Conservation (phyloP, 2,888 invertebrate species). For the Coleophora flavipennella region DNA sequence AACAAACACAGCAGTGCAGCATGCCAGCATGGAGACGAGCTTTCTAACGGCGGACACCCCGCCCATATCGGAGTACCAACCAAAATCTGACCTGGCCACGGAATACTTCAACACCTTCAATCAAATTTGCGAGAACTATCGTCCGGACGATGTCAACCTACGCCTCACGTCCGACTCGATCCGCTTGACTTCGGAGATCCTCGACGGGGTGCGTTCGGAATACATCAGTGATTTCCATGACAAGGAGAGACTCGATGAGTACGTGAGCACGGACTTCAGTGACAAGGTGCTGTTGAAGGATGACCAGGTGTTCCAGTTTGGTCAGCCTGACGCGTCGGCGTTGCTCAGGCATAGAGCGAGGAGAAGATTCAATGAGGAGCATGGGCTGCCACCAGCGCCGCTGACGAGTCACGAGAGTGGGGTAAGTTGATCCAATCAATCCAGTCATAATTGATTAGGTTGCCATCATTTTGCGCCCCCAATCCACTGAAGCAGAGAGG, state of each 20-base stretch:
- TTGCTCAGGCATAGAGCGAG: conserved; percentile 64
- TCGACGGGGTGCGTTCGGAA: conserved; percentile 43
- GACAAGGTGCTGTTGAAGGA: conserved; percentile 41
- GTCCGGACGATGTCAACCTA: conserved; percentile 46
- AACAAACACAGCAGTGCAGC: conserved; percentile 43
- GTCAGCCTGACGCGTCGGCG: conserved; percentile 75
- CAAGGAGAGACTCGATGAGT: conserved; percentile 6
- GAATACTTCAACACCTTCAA: conserved; percentile 66
- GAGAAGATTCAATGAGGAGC: conserved; percentile 57
- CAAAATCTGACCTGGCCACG: conserved; percentile 47
- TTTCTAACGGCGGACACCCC: conserved; percentile 73
- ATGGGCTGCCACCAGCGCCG: conserved; percentile 44
- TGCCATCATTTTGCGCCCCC: no score
- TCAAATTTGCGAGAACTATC: conserved; percentile 59
- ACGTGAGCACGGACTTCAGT: conserved; percentile 32
- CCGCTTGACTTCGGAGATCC: conserved; percentile 38
- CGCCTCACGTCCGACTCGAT: conserved; percentile 29
- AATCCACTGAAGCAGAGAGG: no score
- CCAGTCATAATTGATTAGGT: no score
- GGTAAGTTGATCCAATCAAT: no score
- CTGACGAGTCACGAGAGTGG: conserved; percentile 67
- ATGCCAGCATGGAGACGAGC: conserved; percentile 58
- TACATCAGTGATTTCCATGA: conserved; percentile 19
- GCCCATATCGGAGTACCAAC: conserved; percentile 61
- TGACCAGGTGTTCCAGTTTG: conserved; percentile 63